These are phyloP conservation scores for Dryobates pubescens DNA, from an alignment of 2,797 vertebrate species.

Conservation along the genomic window DNA sequence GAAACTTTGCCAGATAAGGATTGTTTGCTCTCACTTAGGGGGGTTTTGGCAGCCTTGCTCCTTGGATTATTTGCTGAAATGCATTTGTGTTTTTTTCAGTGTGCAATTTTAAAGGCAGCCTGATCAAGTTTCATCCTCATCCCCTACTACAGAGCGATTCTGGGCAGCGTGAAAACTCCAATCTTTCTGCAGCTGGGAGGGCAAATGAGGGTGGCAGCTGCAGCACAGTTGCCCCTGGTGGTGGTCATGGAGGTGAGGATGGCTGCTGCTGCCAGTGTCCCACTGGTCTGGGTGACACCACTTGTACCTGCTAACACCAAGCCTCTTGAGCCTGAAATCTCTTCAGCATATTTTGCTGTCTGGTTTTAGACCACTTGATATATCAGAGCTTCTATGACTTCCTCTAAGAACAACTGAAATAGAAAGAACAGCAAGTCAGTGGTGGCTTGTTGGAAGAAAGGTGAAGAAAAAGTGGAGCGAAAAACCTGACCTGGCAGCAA, in stretches of 20 bases:
- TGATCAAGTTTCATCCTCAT: background rate
- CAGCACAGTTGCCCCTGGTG: accelerated
- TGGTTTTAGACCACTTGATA: background rate
- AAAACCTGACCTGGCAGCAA: background rate
- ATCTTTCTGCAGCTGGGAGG: background rate
- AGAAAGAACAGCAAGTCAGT: background rate
- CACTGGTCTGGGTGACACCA: background rate
- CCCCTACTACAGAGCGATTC: background rate
- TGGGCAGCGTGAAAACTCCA: background rate
- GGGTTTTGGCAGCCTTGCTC: constrained; percentile 37
- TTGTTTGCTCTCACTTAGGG: constrained; percentile 50
- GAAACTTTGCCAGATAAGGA: constrained; percentile 37
- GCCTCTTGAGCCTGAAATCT: background rate
- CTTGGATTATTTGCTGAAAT: constrained; percentile 54
- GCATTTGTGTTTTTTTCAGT: background rate
- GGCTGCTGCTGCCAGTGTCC: background rate
- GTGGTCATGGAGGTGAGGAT: background rate
- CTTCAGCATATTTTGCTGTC: background rate
- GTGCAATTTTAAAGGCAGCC: constrained; percentile 3
- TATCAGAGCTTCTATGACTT: background rate
- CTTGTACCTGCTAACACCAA: background rate
- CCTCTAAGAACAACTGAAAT: background rate
- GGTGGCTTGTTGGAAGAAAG: background rate
- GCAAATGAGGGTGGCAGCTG: background rate
- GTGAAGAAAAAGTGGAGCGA: background rate